Evolutionary conservation across 2,113 vertebrate genomes (phyloP).

Genomic region (Anoplopoma fimbria): DNA sequence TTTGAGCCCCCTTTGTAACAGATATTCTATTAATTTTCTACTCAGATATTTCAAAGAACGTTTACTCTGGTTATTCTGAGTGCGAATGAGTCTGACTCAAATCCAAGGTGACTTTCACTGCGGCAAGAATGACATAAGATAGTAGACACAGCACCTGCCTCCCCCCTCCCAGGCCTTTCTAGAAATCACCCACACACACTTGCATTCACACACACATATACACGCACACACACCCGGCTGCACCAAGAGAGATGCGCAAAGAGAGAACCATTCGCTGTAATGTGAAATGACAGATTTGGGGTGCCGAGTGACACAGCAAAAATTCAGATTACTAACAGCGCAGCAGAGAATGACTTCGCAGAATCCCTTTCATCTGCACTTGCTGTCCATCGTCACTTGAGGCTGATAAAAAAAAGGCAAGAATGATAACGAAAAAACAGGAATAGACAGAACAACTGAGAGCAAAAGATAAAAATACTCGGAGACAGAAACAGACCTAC

Average conservation of each 20-base stretch:
- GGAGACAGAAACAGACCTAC: not conserved
- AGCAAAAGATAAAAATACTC: conserved; percentile 8
- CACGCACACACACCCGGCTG: conserved; percentile 14
- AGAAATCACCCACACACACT: conserved; percentile 8
- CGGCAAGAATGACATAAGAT: conserved; percentile 51
- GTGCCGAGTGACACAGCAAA: conserved; percentile 72
- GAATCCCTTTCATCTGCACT: conserved; percentile 47
- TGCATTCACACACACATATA: not conserved
- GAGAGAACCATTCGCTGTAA: conserved; percentile 44
- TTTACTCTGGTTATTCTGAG: not conserved
- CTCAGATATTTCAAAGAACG: not conserved
- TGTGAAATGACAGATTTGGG: conserved; percentile 70
- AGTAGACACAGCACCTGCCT: conserved; percentile 45
- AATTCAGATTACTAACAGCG: conserved; percentile 46
- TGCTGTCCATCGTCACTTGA: conserved; percentile 18
- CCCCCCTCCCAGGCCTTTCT: conserved; percentile 11
- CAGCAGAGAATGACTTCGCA: conserved; percentile 70
- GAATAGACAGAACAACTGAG: conserved; percentile 2
- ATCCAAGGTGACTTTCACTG: conserved; percentile 62
- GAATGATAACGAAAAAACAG: not conserved
- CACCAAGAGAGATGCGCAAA: conserved; percentile 22
- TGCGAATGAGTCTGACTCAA: conserved; percentile 20
- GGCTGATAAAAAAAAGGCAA: conserved; percentile 19
- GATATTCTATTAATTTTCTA: not conserved
- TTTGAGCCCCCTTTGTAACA: not conserved